A percentile compares a stretch with the other conserved stretches of the same genome.
phyloP scores from a whole-genome alignment of 2,113 vertebrate species.

The Rhinopithecus roxellana region DNA sequence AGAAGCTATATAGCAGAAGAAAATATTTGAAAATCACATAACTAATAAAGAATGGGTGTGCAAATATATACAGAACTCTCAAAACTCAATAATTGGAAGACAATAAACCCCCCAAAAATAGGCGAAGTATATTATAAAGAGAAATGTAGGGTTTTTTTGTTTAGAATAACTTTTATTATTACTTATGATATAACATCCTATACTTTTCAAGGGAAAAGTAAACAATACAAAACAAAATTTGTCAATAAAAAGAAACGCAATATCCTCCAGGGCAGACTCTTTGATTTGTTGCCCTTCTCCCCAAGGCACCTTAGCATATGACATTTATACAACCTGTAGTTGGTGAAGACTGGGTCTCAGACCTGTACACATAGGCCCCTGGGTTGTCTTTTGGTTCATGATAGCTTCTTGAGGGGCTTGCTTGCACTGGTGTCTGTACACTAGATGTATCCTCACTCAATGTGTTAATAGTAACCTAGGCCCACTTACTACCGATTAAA shows the following conservation, averaged over 20 bases:
- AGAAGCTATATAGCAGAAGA: background rate
- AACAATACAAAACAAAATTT: background rate
- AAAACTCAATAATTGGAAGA: background rate
- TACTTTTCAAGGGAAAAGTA: background rate
- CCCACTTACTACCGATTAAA: background rate
- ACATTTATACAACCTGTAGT: background rate
- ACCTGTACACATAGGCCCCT: background rate
- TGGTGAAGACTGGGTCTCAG: background rate
- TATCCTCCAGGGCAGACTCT: background rate
- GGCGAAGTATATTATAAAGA: background rate
- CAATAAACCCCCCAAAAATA: background rate
- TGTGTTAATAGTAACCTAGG: background rate
- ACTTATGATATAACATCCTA: background rate
- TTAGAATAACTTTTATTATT: constrained; percentile 15
- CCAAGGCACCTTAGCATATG: background rate
- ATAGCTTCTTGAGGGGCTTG: background rate
- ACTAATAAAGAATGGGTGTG: background rate
- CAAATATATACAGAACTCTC: background rate
- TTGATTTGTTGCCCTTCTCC: background rate
- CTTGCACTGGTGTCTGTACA: background rate
- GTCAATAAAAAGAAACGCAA: background rate
- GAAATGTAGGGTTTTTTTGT: background rate
- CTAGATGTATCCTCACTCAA: background rate
- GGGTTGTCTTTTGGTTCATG: background rate
- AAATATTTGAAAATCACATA: background rate